Evolutionary conservation across 92 coral and sea anemone genomes (phyloP), one percentile per base, ranked within the genome.

Genomic region (Ricordea florida): DNA sequence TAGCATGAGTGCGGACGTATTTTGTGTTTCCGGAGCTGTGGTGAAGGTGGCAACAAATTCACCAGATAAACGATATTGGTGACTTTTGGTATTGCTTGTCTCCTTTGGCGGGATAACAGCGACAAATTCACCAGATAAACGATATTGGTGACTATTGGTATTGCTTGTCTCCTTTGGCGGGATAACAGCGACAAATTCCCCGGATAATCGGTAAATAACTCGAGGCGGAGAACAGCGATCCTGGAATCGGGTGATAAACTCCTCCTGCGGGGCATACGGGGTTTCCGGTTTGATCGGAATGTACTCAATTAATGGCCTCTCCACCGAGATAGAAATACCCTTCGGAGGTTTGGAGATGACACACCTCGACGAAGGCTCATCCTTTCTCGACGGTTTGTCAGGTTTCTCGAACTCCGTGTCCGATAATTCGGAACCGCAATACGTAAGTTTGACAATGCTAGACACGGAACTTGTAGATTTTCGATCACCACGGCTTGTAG

Each of bases 221-320:
- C 89, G 85, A 28, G 92, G 90, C 18, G 84, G 83, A 5, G 85
- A 45, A 24, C 83, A 49, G 4, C 87, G 93, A 31, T 88, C 82
- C 46, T 86, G 65, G 31, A 85, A 83, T 11, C 97, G 97, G 14
- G 73, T 32, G 36, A 79, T 87, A 58, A 83, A 91, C 25, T 91
- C 91, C 3, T 79, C 83, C 45, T 96, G 99, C 7, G 96, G 97
- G 5, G 96, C 93, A 55, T 96, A 96, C 3, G 99, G 99, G 10
- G 97, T 85, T 38, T 73, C 83, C 1, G 97, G 85, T 16, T 50
- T 48, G 31, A 92, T 78, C 15, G 86, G 66, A 15, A 78, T 85
- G 62, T 52, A 57, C 65, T 94, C 87, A 25, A 89, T 80, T 36
- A 58, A 52, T 0, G 99, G 93, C 31, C 66, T 78, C 28, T 40